Evolutionary conservation across 2,113 vertebrate genomes (phyloP).

Genomic region (Xiphorhynchus elegans): DNA sequence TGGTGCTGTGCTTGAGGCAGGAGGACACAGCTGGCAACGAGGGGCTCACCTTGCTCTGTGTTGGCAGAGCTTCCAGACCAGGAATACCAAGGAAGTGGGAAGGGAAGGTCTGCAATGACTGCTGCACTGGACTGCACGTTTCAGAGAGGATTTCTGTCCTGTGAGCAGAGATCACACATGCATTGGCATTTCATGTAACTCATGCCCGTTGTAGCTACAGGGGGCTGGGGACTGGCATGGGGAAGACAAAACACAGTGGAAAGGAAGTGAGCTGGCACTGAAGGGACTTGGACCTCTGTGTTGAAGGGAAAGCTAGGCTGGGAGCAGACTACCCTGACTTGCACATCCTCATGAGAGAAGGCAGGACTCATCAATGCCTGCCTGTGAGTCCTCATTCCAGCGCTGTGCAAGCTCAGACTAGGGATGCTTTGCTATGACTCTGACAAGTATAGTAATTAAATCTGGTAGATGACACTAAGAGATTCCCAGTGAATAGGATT

Average conservation of each 20-base stretch:
- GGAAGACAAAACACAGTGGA: background rate
- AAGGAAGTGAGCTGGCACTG: background rate
- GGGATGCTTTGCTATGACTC: background rate
- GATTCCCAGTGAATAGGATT: background rate
- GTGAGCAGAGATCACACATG: accelerated
- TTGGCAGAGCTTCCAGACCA: accelerated
- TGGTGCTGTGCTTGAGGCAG: accelerated
- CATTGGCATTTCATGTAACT: accelerated
- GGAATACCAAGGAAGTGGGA: background rate
- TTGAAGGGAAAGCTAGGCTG: background rate
- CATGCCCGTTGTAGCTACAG: background rate
- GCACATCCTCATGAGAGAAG: background rate
- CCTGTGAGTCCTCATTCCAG: background rate
- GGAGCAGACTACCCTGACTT: background rate
- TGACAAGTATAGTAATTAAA: background rate
- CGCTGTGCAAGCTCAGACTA: accelerated
- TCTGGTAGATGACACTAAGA: background rate
- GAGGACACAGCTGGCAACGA: background rate
- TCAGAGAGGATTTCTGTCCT: background rate
- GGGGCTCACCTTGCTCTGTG: accelerated
- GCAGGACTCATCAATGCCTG: background rate
- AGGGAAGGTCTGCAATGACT: accelerated
- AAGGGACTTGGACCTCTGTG: accelerated
- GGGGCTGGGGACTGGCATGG: background rate
- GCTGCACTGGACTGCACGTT: background rate